Evolutionary conservation across 2,888 invertebrate genomes (phyloP), one percentile per base, ranked within the genome.

Genomic region (Eutolmus rufibarbis): DNA sequence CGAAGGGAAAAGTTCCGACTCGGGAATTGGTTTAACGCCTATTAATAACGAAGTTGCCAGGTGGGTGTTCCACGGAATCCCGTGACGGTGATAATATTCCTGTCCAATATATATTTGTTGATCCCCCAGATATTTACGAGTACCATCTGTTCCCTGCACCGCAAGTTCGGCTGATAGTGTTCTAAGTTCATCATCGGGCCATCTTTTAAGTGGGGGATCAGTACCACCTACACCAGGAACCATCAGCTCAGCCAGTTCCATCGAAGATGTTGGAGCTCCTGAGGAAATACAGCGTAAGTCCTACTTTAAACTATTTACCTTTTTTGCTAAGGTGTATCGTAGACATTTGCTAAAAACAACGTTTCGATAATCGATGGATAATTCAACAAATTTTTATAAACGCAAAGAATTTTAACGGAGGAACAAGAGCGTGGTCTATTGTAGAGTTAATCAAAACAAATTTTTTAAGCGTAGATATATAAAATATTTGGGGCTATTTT

Each of bases 211-310:
- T 14, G 94, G 94, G 79, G 93, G 94, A 89, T 94, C 94, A 87
- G 94, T 93, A 66, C 94, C 93, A 51, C 94, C 93, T 16, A 95
- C 95, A 43, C 95, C 95, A 0, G 94, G 95, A 81, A 95, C 95
- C 0, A 92, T 96, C 4, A 95, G 96, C 9, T 95, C 96, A 0
- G 95, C 96, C 56, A 96, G 96, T 74, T 96, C 96, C 0, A 94
- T 95, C 89, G 96, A 96, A 90, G 96, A 96, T 90, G 92, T 92
- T 88, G 92, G 92, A 87, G 88, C 88, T 74, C 88, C 89, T 19
- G 89, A 89, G 77, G 89, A 89, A 51, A 56, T 89, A 84, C 51
- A 51, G 16, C 91, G 92, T 92, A 90, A 91, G 90, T 89, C 40
- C 9, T 57, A 57, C 57, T 66, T 28, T 23, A 66, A 23, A 12